These are phyloP conservation scores for Druon quercuslanigerum DNA, from an alignment of 1,140 invertebrate genomes.

Conservation along the genomic window DNA sequence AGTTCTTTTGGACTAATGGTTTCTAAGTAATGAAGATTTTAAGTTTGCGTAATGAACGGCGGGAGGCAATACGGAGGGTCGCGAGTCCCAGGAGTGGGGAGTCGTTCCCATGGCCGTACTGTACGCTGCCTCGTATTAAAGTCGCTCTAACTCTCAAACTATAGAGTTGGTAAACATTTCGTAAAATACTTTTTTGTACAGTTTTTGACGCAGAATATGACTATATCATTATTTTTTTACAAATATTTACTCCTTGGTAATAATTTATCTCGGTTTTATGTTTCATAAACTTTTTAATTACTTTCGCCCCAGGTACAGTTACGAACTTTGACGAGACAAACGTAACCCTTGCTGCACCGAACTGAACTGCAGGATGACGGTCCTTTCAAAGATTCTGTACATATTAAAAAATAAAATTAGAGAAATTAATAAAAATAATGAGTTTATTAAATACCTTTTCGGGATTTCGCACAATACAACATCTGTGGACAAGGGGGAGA, in stretches of 20 bases:
- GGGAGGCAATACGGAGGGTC: neutral
- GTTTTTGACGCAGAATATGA: neutral
- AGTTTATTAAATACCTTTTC: constrained; percentile 6
- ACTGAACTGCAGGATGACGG: constrained; percentile 58
- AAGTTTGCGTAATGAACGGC: neutral
- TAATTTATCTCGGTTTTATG: too few species aligned
- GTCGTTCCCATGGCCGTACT: too few species aligned
- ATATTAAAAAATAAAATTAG: constrained; percentile 4
- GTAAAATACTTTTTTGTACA: neutral
- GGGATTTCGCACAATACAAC: constrained; percentile 60
- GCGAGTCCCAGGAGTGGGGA: neutral
- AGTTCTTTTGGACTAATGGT: neutral
- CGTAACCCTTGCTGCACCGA: constrained; percentile 53
- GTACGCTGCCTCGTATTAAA: neutral
- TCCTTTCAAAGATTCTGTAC: constrained; percentile 61
- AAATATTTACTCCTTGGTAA: neutral
- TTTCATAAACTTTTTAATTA: constrained; percentile 41
- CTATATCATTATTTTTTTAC: too few species aligned
- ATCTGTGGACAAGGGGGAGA: constrained; percentile 60
- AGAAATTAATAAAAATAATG: neutral
- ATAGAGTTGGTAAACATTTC: neutral
- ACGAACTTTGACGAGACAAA: constrained; percentile 54
- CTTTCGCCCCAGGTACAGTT: constrained; percentile 59
- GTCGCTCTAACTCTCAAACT: neutral
- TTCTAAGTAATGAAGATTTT: neutral